Conservation (phyloP, 1,140 invertebrate genomes). For the Chionoecetes opilio region DNA sequence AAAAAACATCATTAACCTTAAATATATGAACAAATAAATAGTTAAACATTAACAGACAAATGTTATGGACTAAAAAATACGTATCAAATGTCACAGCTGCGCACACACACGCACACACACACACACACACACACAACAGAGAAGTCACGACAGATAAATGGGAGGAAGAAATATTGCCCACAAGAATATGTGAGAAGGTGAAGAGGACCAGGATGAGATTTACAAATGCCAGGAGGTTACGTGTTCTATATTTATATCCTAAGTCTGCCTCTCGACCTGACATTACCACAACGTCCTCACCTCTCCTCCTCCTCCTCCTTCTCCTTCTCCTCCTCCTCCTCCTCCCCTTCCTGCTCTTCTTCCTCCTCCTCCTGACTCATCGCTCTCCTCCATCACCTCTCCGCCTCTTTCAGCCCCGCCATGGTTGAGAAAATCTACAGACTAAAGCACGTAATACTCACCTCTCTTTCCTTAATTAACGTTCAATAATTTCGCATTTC, state of each 20-base stretch:
- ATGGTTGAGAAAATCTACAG: slow-evolving; percentile 15
- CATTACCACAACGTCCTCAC: neutral
- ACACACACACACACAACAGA: neutral
- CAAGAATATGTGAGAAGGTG: neutral
- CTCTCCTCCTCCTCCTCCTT: neutral
- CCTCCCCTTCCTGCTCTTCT: neutral
- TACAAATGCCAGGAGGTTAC: no score
- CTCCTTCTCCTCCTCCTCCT: neutral
- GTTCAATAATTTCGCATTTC: slow-evolving; percentile 57
- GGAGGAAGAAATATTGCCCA: neutral
- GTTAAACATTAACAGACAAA: no score
- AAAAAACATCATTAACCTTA: no score
- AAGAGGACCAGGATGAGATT: no score
- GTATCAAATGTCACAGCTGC: no score
- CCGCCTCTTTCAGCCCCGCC: neutral
- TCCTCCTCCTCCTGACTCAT: neutral
- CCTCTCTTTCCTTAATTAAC: slow-evolving; percentile 23
- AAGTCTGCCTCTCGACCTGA: neutral
- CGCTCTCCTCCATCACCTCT: neutral
- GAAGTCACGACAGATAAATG: neutral
- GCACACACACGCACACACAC: neutral
- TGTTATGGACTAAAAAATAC: no score
- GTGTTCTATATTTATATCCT: slow-evolving; percentile 13
- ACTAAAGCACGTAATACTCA: neutral
- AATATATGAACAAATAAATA: no score